Conservation (phyloP, 2,888 invertebrate genomes). For the Lepas anatifera region DNA sequence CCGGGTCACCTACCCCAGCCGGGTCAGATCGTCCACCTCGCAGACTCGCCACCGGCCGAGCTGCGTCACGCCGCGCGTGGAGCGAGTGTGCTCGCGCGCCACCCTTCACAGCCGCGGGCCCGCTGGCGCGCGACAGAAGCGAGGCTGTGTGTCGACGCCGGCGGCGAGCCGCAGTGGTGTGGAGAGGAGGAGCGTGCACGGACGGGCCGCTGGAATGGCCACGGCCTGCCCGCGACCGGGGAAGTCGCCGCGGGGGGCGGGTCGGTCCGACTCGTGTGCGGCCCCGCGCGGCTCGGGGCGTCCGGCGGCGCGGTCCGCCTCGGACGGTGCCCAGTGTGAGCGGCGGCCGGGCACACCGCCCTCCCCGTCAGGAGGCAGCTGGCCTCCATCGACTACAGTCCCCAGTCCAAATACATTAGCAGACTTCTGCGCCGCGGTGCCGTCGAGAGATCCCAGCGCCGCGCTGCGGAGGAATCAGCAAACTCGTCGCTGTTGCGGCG, state of each 20-base stretch:
- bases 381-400: neutral
- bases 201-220: too few relatives aligned
- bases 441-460: neutral
- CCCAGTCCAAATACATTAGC: neutral
- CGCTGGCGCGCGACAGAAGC: neutral
- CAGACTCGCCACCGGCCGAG: neutral
- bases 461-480: neutral
- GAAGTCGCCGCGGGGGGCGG: too few relatives aligned
- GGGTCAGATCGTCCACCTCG: neutral
- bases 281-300: neutral
- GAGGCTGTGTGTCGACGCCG: neutral
- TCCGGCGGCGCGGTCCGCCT: neutral
- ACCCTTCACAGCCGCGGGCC: neutral
- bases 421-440: neutral
- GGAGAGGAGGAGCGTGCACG: too few relatives aligned
- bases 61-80: too few relatives aligned
- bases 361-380: neutral
- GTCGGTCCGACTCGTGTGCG: too few relatives aligned
- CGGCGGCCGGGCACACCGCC: neutral
- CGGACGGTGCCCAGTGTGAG: neutral
- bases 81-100: neutral
- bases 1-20: neutral
- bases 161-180: neutral
- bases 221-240: too few relatives aligned
- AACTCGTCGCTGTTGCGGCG: neutral